phyloP scores from a whole-genome alignment of 2,113 vertebrate genomes.

The Corythornis cristatus region DNA sequence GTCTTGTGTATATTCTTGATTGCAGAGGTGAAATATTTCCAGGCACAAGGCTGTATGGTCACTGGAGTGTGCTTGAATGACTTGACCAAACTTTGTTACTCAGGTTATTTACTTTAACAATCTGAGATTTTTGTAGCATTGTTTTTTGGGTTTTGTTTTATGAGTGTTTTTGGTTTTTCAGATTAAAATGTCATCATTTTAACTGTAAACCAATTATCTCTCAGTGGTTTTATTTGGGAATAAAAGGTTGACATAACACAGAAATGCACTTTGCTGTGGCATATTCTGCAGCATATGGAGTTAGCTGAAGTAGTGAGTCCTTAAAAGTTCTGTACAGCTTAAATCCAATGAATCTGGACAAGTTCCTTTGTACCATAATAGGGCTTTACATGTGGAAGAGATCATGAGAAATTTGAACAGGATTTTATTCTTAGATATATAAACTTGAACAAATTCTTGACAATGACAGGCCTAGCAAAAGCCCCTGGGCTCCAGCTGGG shows the following conservation, averaged over 20 bases:
- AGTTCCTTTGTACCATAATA: slow-evolving; percentile 22
- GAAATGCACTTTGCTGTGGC: neutral
- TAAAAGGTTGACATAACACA: neutral
- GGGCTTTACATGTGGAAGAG: slow-evolving; percentile 69
- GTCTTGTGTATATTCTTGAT: no score
- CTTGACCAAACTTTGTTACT: no score
- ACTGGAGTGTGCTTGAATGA: no score
- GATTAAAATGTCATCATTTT: no score
- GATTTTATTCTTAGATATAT: slow-evolving; percentile 48
- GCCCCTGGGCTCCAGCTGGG: neutral
- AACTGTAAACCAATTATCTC: no score
- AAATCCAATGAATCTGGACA: slow-evolving; percentile 16
- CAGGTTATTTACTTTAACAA: no score
- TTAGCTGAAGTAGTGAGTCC: neutral
- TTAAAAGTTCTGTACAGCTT: slow-evolving; percentile 15
- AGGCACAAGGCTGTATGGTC: no score
- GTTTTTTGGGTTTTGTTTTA: no score
- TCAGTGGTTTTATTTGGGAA: neutral
- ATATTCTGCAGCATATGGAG: neutral
- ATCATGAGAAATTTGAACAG: slow-evolving; percentile 62
- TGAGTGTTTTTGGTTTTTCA: no score
- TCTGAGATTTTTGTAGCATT: no score
- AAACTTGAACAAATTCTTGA: slow-evolving; percentile 68
- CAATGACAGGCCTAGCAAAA: slow-evolving; percentile 61
- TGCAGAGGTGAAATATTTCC: no score